Evolutionary conservation across 1,140 invertebrate genomes (phyloP), one percentile per base, ranked within the genome.

Genomic region (Saccostrea echinata): DNA sequence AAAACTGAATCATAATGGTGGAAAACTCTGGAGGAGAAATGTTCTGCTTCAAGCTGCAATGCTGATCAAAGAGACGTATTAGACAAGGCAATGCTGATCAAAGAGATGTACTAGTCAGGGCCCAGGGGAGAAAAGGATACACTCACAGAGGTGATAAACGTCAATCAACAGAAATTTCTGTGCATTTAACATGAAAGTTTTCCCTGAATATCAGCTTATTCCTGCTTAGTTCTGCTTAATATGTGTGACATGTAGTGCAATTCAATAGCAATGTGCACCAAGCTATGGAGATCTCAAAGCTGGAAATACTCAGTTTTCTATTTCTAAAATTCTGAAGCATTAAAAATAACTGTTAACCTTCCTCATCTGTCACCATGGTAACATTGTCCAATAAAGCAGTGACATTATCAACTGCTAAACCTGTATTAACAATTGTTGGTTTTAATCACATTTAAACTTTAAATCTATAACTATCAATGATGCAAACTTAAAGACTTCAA

Each of bases 391-490:
- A 61, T 21, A 61, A 16, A 33, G 27, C 27, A 27, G 52, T 57
- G 21, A 84, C 84, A 16, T 24, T 51, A 43, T 71, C 33, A 53
- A 71, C 57, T 76, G 61, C 64, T 9, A 33, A 27, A 33, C 35
- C 85, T 68, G 43, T 24, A n/a, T 86, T n/a, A 43, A 87, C 64
- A 68, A 61, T 55, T 21, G 51, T 86, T 84, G 51, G 53, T 82
- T 76, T 80, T 13, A 27, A 8, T 43, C 43, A 43, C 43, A 43
- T 43, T 43, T 43, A 43, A n/a, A n/a, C n/a, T n/a, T n/a, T n/a
- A n/a, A 43, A 43, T 43, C 9, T 4, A 43, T 43, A 43, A 43
- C 6, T 43, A 43, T 43, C 43, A 43, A 43, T 2, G 43, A 43
- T 43, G 43, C 43, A 43, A 43, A 43, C 43, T 43, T 43, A 8